Percentiles rank a stretch among this genome's conserved stretches.
Conservation (phyloP, 2,797 vertebrate genomes). For the Lacerta bilineata region DNA sequence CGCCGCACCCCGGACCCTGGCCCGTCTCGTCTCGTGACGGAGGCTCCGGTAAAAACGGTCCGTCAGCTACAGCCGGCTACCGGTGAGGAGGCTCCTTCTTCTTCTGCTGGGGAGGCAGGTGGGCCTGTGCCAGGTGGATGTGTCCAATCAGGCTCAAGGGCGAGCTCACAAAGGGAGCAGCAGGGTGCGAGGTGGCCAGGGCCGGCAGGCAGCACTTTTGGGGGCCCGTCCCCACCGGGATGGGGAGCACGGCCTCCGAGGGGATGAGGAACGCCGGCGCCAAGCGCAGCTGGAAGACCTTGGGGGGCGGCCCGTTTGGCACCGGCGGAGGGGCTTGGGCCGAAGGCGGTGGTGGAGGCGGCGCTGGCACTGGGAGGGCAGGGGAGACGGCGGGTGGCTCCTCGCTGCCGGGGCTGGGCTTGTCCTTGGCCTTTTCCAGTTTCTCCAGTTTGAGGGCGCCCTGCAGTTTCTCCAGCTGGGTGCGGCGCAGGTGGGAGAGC, state of each 20-base stretch:
- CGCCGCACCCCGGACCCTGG: neutral
- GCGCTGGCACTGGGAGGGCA: neutral
- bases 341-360: neutral
- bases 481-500: slow-evolving; percentile 76
- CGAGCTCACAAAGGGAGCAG: slow-evolving; percentile 65
- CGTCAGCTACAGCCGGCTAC: slow-evolving; percentile 63
- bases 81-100: slow-evolving; percentile 77
- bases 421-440: slow-evolving; percentile 59
- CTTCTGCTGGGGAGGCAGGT: slow-evolving; percentile 21
- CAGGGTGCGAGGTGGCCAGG: slow-evolving; percentile 60
- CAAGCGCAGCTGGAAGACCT: slow-evolving; percentile 55
- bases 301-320: slow-evolving; percentile 20
- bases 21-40: slow-evolving; percentile 32
- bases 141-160: slow-evolving; percentile 69
- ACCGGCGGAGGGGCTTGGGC: slow-evolving; percentile 3
- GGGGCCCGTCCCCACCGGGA: neutral
- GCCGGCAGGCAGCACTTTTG: slow-evolving; percentile 76
- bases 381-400: slow-evolving; percentile 13
- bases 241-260: slow-evolving; percentile 58
- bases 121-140: slow-evolving; percentile 49
- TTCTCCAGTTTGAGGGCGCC: slow-evolving; percentile 76
- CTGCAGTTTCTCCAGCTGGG: slow-evolving; percentile 80
- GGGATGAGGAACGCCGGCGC: slow-evolving; percentile 56
- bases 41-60: slow-evolving; percentile 58
- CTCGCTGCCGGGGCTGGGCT: slow-evolving; percentile 27